Evolutionary conservation across 2,113 vertebrate genomes (phyloP).

Genomic region (Natator depressus): DNA sequence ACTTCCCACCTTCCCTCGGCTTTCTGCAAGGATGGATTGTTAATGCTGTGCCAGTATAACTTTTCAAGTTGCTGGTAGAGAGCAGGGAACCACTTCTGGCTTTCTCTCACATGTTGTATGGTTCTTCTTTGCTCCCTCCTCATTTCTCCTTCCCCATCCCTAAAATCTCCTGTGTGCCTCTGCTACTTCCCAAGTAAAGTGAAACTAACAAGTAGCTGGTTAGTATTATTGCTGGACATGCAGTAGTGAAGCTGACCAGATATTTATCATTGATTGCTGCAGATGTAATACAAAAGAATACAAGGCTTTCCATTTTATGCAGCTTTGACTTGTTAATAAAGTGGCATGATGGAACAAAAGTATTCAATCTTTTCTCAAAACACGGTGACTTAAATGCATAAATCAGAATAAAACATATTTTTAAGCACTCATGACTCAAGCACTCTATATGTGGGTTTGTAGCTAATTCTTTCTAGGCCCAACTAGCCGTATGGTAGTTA

Average conservation of each 20-base stretch:
- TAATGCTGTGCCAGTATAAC: not conserved
- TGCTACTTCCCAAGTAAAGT: not conserved
- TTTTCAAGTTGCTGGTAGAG: not conserved
- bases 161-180: not conserved
- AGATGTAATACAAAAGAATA: not conserved
- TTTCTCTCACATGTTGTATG: not conserved
- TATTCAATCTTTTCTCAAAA: not conserved
- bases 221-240: not conserved
- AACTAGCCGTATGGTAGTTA: not conserved
- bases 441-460: accelerated
- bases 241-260: not conserved
- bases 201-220: not conserved
- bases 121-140: not conserved
- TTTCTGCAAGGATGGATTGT: not conserved
- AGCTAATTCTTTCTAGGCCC: constrained; percentile 16
- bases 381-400: not conserved
- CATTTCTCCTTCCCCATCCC: not conserved
- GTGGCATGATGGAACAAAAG: not conserved
- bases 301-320: not conserved
- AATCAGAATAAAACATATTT: not conserved
- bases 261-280: not conserved
- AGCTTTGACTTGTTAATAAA: not conserved
- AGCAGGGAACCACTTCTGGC: not conserved
- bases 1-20: not conserved
- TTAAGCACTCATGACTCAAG: not conserved